Base-by-base conservation (phyloP, 1,140 invertebrate genomes). In the Ips nitidus region DNA sequence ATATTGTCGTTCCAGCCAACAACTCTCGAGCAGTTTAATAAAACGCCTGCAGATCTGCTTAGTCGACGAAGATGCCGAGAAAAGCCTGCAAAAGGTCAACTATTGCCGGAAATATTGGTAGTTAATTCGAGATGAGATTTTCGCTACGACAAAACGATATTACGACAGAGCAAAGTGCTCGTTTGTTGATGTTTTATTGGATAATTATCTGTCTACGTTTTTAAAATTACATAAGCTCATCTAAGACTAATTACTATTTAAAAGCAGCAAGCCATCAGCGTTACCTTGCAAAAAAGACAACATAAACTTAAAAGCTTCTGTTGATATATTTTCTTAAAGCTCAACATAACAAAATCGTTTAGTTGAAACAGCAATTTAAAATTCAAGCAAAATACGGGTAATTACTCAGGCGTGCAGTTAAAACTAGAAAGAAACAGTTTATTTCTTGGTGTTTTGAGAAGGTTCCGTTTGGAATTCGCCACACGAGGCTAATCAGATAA, bases 401-500 rank as follows among this genome's bases (percentile, higher is more conserved):
- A 70, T 62, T 70, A n/a, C 68, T 70, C 56, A 55, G 56, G 42
- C 68, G 68, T 50, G 60, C 59, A 62, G 50, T 69, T 69, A 62
- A 62, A 58, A 70, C 52, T 55, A 3, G 43, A 63, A 50, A 64
- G 50, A 70, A 69, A 70, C 50, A 63, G 57, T 52, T 57, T 47
- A 57, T 70, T 70, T 70, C 68, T 70, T 56, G 52, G 6, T 22
- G 22, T 22, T 22, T 22, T 22, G 22, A 22, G 22, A 22, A 37
- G 52, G 8, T 37, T 41, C 64, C 61, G 57, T 70, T 70, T 56
- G 41, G 42, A 56, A 70, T 70, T 70, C 68, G 60, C 68, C 68
- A 64, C 68, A 70, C 68, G 68, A 56, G 57, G 40, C 42, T 70
- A 70, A 70, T 70, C 68, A 64, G 68, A 70, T 70, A 70, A 70